Percentiles rank a stretch among this genome's conserved stretches.
Conservation (phyloP, 2,797 vertebrate genomes). For the Anabas testudineus region DNA sequence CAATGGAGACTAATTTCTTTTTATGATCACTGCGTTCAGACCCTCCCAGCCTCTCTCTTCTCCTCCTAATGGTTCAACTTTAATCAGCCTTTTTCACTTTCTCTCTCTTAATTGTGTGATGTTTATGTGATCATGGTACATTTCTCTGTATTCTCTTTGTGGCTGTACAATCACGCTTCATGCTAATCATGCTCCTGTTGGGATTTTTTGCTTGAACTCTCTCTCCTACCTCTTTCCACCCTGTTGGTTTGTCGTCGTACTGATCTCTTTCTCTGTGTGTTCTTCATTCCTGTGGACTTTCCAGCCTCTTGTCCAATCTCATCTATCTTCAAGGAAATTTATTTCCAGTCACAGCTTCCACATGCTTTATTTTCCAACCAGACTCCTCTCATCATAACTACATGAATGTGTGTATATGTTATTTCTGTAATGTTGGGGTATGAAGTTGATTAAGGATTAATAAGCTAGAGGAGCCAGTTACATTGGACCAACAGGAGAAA, state of each 20-base stretch:
- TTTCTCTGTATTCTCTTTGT: background rate
- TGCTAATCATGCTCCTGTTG: conserved; percentile 9
- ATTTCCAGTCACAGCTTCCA: background rate
- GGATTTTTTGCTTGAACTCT: background rate
- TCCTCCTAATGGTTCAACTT: conserved; percentile 17
- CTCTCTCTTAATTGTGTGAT: conserved; percentile 25
- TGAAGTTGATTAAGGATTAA: no score
- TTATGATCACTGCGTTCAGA: background rate
- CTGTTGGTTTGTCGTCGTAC: background rate
- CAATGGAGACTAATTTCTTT: background rate
- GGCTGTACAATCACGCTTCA: background rate
- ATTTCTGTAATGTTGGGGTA: background rate
- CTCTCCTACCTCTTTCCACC: background rate
- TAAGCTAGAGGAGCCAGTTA: no score
- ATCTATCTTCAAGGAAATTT: conserved; percentile 39
- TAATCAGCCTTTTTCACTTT: conserved; percentile 29
- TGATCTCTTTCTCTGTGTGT: conserved; percentile 12
- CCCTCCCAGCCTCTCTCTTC: background rate
- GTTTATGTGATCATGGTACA: conserved; percentile 14
- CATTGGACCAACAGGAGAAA: no score
- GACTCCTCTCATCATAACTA: background rate
- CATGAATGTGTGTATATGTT: background rate
- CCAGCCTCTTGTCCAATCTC: conserved; percentile 26
- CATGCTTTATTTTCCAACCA: background rate
- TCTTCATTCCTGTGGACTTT: conserved; percentile 6